These are phyloP conservation scores for Achatina immaculata DNA, from an alignment of 1,140 invertebrate species.

Conservation along the genomic window DNA sequence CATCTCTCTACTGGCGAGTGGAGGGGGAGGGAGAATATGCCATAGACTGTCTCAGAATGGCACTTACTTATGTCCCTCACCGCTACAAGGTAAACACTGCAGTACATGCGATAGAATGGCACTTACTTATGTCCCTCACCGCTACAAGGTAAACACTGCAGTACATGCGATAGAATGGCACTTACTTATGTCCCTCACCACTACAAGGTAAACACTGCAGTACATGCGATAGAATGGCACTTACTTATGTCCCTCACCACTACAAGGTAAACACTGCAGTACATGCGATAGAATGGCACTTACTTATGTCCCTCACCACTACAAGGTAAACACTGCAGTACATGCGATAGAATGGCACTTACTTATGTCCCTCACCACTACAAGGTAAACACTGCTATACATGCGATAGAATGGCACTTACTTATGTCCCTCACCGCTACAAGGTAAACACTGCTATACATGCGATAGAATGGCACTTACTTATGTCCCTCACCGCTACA, in stretches of 20 bases:
- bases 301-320: conserved; percentile 80
- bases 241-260: conserved; percentile 81
- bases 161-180: conserved; percentile 83
- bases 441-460: no score
- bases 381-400: no score
- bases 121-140: conserved; percentile 81
- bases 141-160: conserved; percentile 73
- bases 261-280: conserved; percentile 71
- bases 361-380: conserved; percentile 80
- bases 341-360: conserved; percentile 83
- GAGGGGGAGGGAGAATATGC: conserved; percentile 83
- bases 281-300: conserved; percentile 84
- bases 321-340: conserved; percentile 70
- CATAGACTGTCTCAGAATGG: conserved; percentile 83
- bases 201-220: conserved; percentile 71
- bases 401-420: conserved; percentile 82
- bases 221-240: conserved; percentile 83
- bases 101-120: conserved; percentile 83
- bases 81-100: conserved; percentile 73
- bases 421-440: conserved; percentile 80
- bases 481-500: conserved; percentile 79
- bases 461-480: conserved; percentile 83
- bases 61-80: conserved; percentile 82
- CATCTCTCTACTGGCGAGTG: conserved; percentile 86
- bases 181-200: conserved; percentile 81